Conservation (phyloP, 2,113 vertebrate species). For the Peromyscus californicus region DNA sequence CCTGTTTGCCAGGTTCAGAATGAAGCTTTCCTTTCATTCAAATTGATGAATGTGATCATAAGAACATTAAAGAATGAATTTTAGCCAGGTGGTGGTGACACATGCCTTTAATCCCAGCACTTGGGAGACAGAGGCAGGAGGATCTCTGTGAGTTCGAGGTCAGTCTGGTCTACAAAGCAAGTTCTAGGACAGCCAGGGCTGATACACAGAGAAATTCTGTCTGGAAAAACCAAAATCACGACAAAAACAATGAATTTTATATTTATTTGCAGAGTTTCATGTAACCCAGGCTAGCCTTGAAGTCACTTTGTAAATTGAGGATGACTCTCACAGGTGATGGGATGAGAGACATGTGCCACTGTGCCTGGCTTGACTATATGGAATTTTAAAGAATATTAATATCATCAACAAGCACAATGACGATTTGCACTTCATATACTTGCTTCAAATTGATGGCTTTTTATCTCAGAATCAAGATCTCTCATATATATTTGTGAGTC, state of each 20-base stretch:
- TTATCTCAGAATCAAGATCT: neutral
- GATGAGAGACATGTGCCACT: neutral
- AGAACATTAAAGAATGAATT: neutral
- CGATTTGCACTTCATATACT: neutral
- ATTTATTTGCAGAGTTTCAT: neutral
- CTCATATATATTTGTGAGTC: neutral
- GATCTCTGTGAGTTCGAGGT: neutral
- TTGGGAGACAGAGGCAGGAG: neutral
- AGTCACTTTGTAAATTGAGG: neutral
- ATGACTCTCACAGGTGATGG: neutral
- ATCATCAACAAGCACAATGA: neutral
- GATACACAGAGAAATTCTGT: neutral
- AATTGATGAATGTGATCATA: neutral
- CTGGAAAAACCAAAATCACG: neutral
- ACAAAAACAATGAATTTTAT: neutral
- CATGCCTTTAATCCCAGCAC: neutral
- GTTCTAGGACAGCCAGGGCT: neutral
- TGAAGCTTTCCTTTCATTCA: neutral
- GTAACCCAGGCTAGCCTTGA: neutral
- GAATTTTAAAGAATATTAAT: constrained; percentile 30
- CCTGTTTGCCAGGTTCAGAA: constrained; percentile 36
- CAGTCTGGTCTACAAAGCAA: neutral
- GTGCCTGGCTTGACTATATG: neutral
- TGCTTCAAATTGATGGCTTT: constrained; percentile 33
- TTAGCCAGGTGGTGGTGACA: neutral